Evolutionary conservation across 2,113 vertebrate species (phyloP).

Genomic region (Uria lomvia): DNA sequence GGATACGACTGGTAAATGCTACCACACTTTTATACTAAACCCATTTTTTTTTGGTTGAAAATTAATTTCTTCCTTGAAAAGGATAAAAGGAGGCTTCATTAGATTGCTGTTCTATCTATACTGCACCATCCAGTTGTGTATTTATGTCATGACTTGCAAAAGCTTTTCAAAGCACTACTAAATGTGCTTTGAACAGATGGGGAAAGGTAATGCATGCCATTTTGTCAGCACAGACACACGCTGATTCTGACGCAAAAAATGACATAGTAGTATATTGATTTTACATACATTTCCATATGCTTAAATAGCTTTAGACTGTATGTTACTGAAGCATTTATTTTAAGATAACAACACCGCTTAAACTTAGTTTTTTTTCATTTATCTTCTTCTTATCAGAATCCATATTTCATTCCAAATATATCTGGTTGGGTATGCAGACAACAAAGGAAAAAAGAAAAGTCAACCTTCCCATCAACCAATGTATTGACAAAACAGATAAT

Average conservation of each 20-base stretch:
- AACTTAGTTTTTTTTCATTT: neutral
- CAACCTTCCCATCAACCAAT: neutral
- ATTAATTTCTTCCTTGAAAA: constrained; percentile 71
- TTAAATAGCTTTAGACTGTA: constrained; percentile 17
- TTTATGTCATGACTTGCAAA: constrained; percentile 54
- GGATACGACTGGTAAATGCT: constrained; percentile 63
- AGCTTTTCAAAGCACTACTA: constrained; percentile 44
- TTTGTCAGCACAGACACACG: constrained; percentile 57
- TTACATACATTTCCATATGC: constrained; percentile 61
- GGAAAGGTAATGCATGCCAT: constrained; percentile 62
- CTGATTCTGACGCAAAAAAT: constrained; percentile 59
- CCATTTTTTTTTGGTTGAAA: constrained; percentile 19
- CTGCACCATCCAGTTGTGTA: constrained; percentile 27
- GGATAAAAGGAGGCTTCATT: constrained; percentile 62
- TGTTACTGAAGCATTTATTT: constrained; percentile 16
- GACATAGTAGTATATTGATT: constrained; percentile 51
- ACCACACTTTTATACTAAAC: constrained; percentile 18
- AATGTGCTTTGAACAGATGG: constrained; percentile 62
- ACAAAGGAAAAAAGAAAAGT: neutral
- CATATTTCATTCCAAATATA: neutral
- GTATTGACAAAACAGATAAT: neutral
- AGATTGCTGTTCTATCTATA: constrained; percentile 36
- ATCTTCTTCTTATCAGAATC: neutral
- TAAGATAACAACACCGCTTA: constrained; percentile 8
- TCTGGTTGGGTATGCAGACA: neutral